Base-by-base conservation (phyloP, 2,113 vertebrate species). In the Lipotes vexillifer region DNA sequence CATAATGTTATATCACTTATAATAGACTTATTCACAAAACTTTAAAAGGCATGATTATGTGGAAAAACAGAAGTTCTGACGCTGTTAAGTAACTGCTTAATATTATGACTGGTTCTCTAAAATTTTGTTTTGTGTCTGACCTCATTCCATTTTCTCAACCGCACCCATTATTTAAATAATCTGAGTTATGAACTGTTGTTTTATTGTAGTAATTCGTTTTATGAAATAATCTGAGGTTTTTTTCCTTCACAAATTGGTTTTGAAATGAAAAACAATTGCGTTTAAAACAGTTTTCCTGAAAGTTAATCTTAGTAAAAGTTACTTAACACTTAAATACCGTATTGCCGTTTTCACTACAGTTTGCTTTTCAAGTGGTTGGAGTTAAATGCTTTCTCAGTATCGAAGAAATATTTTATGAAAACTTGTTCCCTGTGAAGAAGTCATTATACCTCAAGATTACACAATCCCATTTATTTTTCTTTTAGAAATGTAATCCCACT, bases 241-340 rank as follows among this genome's bases (percentile, higher is more conserved):
- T 63, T 72, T 31, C 11, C 27, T 84, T 97, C 36, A 83, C 59
- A 96, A 96, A 75, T 57, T 96, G 80, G 3, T 59, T 97, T 96
- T 96, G 18, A 94, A 94, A 86, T 77, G 33, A 88, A 93, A 84
- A 68, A 74, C 23, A 89, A 17, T 89, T 88, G 84, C 77, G 57
- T 88, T 95, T 93, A 93, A 96, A 89, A 81, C 38, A 75, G 4
- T 66, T 89, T 92, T 92, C 29, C n/a, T 80, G 38, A 94, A 93
- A 87, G 31, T 61, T 81, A 78, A 81, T 87, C 23, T 80, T 94
- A 90, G 36, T 92, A 65, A 90, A 88, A 87, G 75, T 65, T 65
- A 96, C 52, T 90, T 75, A 69, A 71, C 8, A 12, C 38, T 95
- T 92, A 84, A 90, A 44, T 49, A 93, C 46, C 38, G 1, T 41